Base-by-base conservation (phyloP, 30 jellyfish, hydroid and myxozoan genomes). In the Pelagia noctiluca region DNA sequence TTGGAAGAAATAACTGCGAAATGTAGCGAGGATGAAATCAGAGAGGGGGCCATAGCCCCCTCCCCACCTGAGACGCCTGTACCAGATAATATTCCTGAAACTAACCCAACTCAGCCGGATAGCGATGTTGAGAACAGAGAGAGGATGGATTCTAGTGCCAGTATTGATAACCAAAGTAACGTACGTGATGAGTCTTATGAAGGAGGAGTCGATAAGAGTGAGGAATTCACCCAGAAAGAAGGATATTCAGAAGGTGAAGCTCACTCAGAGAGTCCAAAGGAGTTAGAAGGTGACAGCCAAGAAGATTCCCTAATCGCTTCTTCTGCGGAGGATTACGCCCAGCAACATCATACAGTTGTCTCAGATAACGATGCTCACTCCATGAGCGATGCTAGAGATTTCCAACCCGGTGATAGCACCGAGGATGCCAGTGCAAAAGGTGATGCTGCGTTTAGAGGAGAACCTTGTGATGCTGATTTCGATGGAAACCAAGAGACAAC, bases 51-150 rank as follows among this genome's bases (percentile, higher is more conserved):
- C 0, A 80, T 82, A 24, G 92, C 92, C 3, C 92, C 92, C 3
- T 68, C 92, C 73, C 92, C 92, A 0, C 92, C 92, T 12, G 92
- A 82, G 66, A 82, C 92, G 35, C 92, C 92, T 30, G 85, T 82
- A 0, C 92, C 92, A 0, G 92, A 82, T 22, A 70, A 26, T 12
- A 74, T 36, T 35, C 11, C 73, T 11, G 72, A 75, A 5, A 80
- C 54, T 68, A 3, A 72, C 35, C 38, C 71, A 19, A 69, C 34
- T 5, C 28, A 50, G 35, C 47, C 28, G 13, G 36, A 63, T 0
- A 25, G 22, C 22, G 42, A 21, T 25, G 78, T 11, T 0, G n/a
- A n/a, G n/a, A n/a, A n/a, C n/a, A n/a, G n/a, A n/a, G n/a, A n/a
- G n/a, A n/a, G n/a, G n/a, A n/a, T n/a, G n/a, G n/a, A n/a, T n/a